These are phyloP conservation scores for Carollia perspicillata DNA, from an alignment of 2,113 vertebrate genomes.

Conservation along the genomic window DNA sequence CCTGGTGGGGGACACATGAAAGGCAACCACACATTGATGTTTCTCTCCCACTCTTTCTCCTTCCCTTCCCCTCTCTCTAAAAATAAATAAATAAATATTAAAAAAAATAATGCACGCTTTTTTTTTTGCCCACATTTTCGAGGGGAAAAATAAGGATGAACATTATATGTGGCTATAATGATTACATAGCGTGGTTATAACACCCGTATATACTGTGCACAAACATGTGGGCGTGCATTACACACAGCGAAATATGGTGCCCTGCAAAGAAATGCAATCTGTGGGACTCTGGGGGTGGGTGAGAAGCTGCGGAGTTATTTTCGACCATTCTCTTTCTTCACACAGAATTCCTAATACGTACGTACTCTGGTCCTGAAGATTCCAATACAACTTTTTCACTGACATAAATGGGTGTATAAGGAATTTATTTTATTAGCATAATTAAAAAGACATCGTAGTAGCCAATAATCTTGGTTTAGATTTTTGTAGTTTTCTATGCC, in stretches of 20 bases:
- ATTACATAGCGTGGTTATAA: too few relatives aligned
- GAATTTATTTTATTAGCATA: not conserved
- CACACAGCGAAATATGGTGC: not conserved
- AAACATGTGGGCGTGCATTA: too few relatives aligned
- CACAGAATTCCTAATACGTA: not conserved
- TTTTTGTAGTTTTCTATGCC: not conserved
- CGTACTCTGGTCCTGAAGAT: not conserved
- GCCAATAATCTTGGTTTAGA: not conserved
- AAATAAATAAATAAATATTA: too few relatives aligned
- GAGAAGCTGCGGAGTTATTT: not conserved
- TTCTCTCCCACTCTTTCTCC: too few relatives aligned
- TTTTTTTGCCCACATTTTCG: too few relatives aligned
- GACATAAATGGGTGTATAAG: not conserved
- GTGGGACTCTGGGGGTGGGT: not conserved
- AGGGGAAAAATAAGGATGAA: too few relatives aligned
- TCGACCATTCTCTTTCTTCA: not conserved
- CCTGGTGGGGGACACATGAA: too few relatives aligned
- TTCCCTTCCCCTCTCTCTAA: too few relatives aligned
- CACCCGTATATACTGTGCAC: too few relatives aligned
- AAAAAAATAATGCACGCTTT: too few relatives aligned
- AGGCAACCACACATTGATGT: too few relatives aligned
- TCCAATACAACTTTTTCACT: not conserved
- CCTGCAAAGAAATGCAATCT: not conserved
- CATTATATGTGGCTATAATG: too few relatives aligned
- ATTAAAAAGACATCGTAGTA: not conserved